Conservation (phyloP, 2,797 vertebrate genomes). For the Cryptoprocta ferox region DNA sequence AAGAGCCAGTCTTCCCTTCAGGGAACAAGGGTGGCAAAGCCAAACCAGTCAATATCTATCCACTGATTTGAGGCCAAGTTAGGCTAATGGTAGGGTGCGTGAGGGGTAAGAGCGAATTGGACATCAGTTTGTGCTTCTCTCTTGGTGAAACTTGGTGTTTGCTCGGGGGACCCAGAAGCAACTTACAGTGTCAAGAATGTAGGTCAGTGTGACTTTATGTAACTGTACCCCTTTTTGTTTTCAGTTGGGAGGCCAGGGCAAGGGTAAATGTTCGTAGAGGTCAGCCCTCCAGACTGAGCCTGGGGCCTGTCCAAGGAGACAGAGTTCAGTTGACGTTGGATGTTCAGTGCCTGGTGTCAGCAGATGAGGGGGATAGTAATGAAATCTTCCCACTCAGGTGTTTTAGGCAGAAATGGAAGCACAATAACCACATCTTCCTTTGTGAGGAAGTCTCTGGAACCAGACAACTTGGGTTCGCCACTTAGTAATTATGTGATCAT, state of each 20-base stretch:
- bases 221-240: conserved; percentile 54
- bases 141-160: neutral
- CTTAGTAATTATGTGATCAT: neutral
- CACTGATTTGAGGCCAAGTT: neutral
- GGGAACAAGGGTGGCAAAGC: neutral
- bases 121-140: neutral
- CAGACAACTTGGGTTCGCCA: neutral
- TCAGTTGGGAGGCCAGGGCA: conserved; percentile 52
- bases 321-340: conserved; percentile 77
- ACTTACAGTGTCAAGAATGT: conserved; percentile 11
- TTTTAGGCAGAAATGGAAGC: conserved; percentile 41
- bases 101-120: neutral
- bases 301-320: conserved; percentile 65
- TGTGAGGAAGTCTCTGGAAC: neutral
- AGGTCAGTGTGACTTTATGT: conserved; percentile 55
- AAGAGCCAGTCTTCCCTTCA: neutral
- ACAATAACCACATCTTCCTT: neutral
- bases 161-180: neutral
- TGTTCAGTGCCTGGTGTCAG: conserved; percentile 28
- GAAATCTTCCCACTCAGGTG: conserved; percentile 4
- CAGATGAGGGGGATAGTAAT: neutral
- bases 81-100: neutral
- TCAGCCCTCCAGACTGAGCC: neutral
- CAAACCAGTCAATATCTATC: neutral
- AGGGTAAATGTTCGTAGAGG: conserved; percentile 35